Evolutionary conservation across 2,888 invertebrate species (phyloP), one percentile per base, ranked within the genome.

Genomic region (Entomobrya proxima): DNA sequence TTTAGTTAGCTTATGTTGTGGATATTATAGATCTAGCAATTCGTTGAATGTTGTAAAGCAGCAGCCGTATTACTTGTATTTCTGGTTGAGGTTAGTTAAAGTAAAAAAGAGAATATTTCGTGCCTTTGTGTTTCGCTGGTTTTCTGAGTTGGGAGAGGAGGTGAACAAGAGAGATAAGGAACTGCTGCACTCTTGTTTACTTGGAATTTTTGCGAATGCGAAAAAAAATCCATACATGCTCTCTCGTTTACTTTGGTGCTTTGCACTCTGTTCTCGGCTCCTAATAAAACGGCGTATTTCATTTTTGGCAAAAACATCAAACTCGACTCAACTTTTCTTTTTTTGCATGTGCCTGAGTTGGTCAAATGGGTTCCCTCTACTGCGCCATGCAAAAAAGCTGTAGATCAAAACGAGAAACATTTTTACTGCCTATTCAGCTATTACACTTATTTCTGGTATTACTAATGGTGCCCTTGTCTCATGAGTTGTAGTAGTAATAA

Each of bases 281-380:
- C n/a, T n/a, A n/a, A n/a, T n/a, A n/a, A n/a, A n/a, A 21, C 69
- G 69, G 67, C 69, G 32, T 79, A n/a, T n/a, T 32, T 32, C 24
- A 13, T 58, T 69, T 69, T 79, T 79, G 67, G 79, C 79, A 64
- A 78, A 78, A 78, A 47, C 44, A 69, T 44, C 69, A 40, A n/a
- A 21, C 44, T 47, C 27, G 15, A 21, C 55, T 24, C 15, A 7
- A 24, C 15, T 18, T 52, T 47, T 47, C 1, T 52, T 52, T 52
- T 52, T 24, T 24, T 32, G n/a, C 27, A 21, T n/a, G n/a, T 5
- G 44, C 24, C 44, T 47, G 27, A 24, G 15, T 27, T 55, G 27
- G 47, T 18, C 32, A n/a, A n/a, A n/a, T n/a, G n/a, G n/a, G 4
- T 24, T n/a, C 37, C 18, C 21, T 32, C 21, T 35, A 1, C 35